Evolutionary conservation across 2,113 vertebrate genomes (phyloP).

Genomic region (Clarias batrachus): DNA sequence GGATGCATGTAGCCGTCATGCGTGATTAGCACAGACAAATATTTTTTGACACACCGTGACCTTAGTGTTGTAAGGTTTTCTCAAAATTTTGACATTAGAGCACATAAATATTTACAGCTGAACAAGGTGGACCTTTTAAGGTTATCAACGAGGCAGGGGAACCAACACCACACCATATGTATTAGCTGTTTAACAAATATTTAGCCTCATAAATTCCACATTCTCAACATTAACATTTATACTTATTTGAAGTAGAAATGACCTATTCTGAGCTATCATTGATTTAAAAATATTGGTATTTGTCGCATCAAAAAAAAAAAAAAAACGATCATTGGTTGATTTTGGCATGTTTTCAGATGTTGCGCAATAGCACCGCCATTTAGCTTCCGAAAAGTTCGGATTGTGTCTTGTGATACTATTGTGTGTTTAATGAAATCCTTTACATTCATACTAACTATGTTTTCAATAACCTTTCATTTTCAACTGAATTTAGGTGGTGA

Average conservation of each 20-base stretch:
- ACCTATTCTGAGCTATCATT: not conserved
- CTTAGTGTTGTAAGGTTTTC: not conserved
- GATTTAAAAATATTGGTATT: not conserved
- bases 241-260: not conserved
- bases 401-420: no score
- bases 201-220: not conserved
- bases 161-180: not conserved
- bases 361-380: no score
- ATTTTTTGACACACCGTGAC: not conserved
- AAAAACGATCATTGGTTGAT: not conserved
- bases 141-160: not conserved
- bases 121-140: not conserved
- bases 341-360: not conserved
- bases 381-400: not conserved
- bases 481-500: no score
- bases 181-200: not conserved
- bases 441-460: not conserved
- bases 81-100: not conserved
- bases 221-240: not conserved
- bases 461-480: not conserved
- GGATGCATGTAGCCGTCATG: not conserved
- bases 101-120: not conserved
- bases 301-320: not conserved
- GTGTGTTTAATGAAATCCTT: not conserved
- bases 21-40: not conserved